phyloP scores from a whole-genome alignment of 2,888 invertebrate genomes.

The Drosophila austrosaltans region DNA sequence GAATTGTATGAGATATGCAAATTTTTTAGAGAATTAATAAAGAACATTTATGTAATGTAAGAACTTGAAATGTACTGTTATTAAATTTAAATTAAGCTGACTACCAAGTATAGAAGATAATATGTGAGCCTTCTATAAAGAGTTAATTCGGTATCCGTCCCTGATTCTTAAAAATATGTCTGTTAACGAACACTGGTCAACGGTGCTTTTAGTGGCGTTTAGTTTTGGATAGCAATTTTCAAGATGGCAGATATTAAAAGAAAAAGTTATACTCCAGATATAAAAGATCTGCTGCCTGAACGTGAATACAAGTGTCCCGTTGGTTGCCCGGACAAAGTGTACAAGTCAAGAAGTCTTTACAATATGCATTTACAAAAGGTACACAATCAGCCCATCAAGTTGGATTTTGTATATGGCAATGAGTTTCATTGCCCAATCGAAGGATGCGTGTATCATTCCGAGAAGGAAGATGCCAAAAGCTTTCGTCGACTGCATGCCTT shows the following conservation, averaged over 20 bases:
- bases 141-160: too few relatives aligned
- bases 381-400: constrained; percentile 10
- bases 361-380: constrained; percentile 29
- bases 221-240: neutral
- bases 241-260: neutral
- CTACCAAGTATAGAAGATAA: too few relatives aligned
- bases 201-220: neutral
- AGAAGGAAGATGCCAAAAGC: neutral
- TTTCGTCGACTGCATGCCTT: constrained; percentile 19
- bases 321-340: constrained; percentile 31
- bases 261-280: constrained; percentile 22
- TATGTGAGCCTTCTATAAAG: too few relatives aligned
- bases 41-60: too few relatives aligned
- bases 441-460: constrained; percentile 12
- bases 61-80: too few relatives aligned
- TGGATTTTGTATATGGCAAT: neutral
- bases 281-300: constrained; percentile 36
- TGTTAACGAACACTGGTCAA: neutral
- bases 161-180: neutral
- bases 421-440: constrained; percentile 35
- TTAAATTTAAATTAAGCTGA: too few relatives aligned
- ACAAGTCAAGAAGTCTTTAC: constrained; percentile 33
- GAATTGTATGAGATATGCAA: neutral
- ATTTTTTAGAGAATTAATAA: neutral
- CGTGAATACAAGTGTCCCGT: constrained; percentile 36